Base-by-base conservation (phyloP, 2,888 invertebrate species). In the Sarcophaga caerulescens region DNA sequence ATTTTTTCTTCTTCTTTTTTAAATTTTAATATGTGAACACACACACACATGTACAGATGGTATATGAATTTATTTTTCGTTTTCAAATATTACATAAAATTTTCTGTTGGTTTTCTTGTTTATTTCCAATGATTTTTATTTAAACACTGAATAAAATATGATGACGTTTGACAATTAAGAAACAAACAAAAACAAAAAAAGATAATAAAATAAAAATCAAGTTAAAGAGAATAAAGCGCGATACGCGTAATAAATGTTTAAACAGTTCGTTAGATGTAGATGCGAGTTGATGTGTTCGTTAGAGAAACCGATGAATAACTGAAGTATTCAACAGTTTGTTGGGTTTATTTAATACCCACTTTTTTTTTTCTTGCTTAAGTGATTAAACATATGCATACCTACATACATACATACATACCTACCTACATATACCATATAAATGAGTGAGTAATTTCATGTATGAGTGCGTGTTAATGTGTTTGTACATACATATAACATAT, bases 231-330 rank as follows among this genome's bases (percentile, higher is more conserved):
- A 44, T 71, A 25, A 17, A 78, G 63, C 57, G 65, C 81, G 78
- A 52, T 14, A 52, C 52, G 52, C 52, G 52, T 52, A 17, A 52
- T 52, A 52, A 17, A 52, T 17, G 17, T 12, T 52, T 14, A 59
- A 73, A 85, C 62, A 66, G 60, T 75, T 17, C 52, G 52, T 17
- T 17, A 17, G 12, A 52, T 52, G 17, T 62, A 66, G 25, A 82
- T 47, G 44, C 66, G 25, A 47, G 25, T 11, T 19, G n/a, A 5
- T 10, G 52, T 84, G 78, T 68, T 68, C 81, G 57, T 70, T 76
- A 78, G 66, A 84, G 78, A 86, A 81, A 81, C 84, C 84, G 66
- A 75, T 81, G 68, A 66, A 71, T 86, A 78, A 86, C 86, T 86
- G 78, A 86, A 86, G 70, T 71, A 74, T 63, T 81, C 62, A 81